phyloP scores from a whole-genome alignment of 1,140 invertebrate species.

The Caerostris extrusa region DNA sequence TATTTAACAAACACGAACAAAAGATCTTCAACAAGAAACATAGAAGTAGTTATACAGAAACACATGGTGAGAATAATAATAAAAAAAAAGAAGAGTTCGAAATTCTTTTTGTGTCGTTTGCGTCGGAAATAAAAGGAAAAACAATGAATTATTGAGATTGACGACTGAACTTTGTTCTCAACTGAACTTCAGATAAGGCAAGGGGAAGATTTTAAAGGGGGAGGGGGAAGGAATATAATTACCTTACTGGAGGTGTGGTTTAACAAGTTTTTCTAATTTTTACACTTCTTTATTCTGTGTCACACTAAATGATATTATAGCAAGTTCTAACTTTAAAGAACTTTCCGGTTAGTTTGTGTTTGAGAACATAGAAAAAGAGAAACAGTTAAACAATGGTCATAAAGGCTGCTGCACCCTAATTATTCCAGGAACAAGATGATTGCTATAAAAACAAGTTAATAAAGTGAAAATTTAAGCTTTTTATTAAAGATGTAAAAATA shows the following conservation, averaged over 20 bases:
- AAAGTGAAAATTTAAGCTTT: neutral
- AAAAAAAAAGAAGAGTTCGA: neutral
- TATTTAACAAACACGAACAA: slow-evolving; percentile 15
- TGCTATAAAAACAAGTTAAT: neutral
- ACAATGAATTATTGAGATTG: slow-evolving; percentile 51
- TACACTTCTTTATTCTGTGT: neutral
- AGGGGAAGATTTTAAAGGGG: neutral
- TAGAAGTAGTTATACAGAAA: neutral
- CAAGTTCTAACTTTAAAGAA: neutral
- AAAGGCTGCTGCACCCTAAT: neutral
- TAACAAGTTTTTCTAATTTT: slow-evolving; percentile 51
- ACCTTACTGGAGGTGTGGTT: neutral
- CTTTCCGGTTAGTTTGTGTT: neutral
- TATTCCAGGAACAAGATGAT: neutral
- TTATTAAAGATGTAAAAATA: neutral
- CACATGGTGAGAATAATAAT: neutral
- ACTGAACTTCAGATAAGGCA: neutral
- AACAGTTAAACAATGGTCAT: neutral
- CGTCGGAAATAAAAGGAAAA: slow-evolving; percentile 4
- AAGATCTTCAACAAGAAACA: neutral
- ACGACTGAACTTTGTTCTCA: slow-evolving; percentile 39
- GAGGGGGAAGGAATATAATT: neutral
- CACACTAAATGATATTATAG: neutral
- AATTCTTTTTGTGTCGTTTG: neutral
- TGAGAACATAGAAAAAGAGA: neutral